These are phyloP conservation scores for Pantherophis alleghaniensis DNA, from an alignment of 2,797 vertebrate species.

Conservation along the genomic window DNA sequence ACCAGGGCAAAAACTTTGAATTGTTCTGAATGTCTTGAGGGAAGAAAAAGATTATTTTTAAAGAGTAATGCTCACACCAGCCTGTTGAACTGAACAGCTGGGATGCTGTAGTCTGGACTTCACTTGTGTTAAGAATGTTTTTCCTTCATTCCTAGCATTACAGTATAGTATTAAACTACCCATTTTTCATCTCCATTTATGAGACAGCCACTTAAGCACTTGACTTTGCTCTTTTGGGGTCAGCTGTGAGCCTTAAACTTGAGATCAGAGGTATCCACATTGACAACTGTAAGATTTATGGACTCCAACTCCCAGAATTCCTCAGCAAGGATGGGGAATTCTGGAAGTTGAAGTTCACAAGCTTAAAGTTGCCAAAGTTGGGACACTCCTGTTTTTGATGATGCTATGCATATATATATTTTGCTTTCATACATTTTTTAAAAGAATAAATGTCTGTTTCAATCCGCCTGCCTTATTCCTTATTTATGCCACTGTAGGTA, in stretches of 20 bases:
- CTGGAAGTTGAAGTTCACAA: neutral
- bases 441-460: neutral
- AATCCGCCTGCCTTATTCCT: neutral
- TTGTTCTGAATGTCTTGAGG: conserved; percentile 21
- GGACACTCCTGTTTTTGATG: neutral
- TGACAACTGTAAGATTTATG: neutral
- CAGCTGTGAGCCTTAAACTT: neutral
- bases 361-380: neutral
- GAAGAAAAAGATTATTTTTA: neutral
- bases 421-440: neutral
- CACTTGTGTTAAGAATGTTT: conserved; percentile 26
- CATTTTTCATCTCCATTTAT: conserved; percentile 23
- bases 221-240: neutral
- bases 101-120: conserved; percentile 8
- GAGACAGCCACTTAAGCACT: conserved; percentile 18
- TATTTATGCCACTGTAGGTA: neutral
- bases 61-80: neutral
- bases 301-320: neutral
- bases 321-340: neutral
- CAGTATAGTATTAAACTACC: neutral
- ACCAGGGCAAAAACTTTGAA: conserved; percentile 2
- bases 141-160: conserved; percentile 21
- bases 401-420: neutral
- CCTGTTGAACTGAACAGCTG: neutral
- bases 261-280: neutral